phyloP scores from a whole-genome alignment of 2,888 invertebrate species.

The Thera obeliscata region DNA sequence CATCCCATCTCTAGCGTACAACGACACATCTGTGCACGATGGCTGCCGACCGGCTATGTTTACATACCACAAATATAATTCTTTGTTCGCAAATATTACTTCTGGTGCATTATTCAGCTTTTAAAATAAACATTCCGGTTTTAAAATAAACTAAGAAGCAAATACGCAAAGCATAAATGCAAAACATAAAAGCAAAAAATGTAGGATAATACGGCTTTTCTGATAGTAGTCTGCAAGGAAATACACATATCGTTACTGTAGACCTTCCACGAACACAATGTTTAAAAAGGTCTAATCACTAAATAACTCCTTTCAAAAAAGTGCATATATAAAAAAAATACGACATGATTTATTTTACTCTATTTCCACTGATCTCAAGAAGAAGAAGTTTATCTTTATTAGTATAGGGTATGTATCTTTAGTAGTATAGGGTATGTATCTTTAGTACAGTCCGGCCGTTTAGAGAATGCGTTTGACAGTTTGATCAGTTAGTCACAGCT shows the following conservation, averaged over 20 bases:
- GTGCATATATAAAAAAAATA: no score
- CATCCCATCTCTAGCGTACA: slow-evolving; percentile 35
- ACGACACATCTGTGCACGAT: slow-evolving; percentile 58
- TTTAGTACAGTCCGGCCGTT: no score
- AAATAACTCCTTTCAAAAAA: no score
- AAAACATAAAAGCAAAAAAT: neutral
- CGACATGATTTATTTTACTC: no score
- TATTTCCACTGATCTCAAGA: no score
- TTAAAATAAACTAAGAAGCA: slow-evolving; percentile 21
- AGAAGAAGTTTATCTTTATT: no score
- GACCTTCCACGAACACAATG: neutral
- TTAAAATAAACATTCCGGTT: slow-evolving; percentile 32
- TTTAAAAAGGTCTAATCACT: neutral
- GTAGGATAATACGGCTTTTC: neutral
- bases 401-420: no score
- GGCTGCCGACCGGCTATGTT: slow-evolving; percentile 45
- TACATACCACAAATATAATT: slow-evolving; percentile 60
- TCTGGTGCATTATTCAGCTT: slow-evolving; percentile 45
- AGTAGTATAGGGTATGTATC: no score
- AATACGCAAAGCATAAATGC: slow-evolving; percentile 10
- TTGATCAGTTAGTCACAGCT: no score
- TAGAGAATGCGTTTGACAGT: no score
- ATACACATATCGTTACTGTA: neutral
- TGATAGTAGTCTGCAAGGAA: neutral
- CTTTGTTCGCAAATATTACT: slow-evolving; percentile 60